Evolutionary conservation across 1,140 invertebrate species (phyloP).

Genomic region (Drosophila obscura): DNA sequence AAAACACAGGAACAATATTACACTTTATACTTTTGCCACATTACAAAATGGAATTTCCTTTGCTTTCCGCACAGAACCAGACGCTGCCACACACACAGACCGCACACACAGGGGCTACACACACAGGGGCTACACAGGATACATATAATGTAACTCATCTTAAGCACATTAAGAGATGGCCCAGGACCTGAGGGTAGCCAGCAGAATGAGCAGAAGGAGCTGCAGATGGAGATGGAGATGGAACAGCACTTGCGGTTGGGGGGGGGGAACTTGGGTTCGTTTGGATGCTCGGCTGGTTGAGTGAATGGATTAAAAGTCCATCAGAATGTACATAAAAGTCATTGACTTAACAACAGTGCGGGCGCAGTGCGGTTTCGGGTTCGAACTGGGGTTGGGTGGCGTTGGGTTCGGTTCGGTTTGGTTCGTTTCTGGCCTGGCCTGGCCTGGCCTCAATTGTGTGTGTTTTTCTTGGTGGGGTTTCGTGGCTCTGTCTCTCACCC

Average conservation of each 20-base stretch:
- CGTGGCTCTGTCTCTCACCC: background rate
- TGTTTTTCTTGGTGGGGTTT: no score
- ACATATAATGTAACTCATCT: constrained; percentile 76
- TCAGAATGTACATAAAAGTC: constrained; percentile 82
- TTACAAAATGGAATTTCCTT: constrained; percentile 74
- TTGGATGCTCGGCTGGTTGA: constrained; percentile 43
- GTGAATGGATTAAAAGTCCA: constrained; percentile 79
- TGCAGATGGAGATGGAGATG: constrained; percentile 40
- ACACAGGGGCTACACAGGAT: constrained; percentile 13
- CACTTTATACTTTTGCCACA: constrained; percentile 77
- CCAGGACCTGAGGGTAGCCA: constrained; percentile 27
- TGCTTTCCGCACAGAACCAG: background rate
- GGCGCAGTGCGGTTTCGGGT: constrained; percentile 1
- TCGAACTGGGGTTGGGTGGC: no score
- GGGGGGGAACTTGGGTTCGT: constrained; percentile 11
- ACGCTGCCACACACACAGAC: constrained; percentile 7
- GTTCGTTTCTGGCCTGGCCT: no score
- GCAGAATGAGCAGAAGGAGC: constrained; percentile 28
- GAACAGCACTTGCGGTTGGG: constrained; percentile 61
- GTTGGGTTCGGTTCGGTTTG: no score
- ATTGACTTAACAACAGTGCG: constrained; percentile 71
- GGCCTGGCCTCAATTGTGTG: no score
- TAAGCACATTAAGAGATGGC: constrained; percentile 74
- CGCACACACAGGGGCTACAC: background rate
- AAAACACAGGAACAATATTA: constrained; percentile 68